Conservation (phyloP, 1,140 invertebrate species). For the Oscheius sp. region DNA sequence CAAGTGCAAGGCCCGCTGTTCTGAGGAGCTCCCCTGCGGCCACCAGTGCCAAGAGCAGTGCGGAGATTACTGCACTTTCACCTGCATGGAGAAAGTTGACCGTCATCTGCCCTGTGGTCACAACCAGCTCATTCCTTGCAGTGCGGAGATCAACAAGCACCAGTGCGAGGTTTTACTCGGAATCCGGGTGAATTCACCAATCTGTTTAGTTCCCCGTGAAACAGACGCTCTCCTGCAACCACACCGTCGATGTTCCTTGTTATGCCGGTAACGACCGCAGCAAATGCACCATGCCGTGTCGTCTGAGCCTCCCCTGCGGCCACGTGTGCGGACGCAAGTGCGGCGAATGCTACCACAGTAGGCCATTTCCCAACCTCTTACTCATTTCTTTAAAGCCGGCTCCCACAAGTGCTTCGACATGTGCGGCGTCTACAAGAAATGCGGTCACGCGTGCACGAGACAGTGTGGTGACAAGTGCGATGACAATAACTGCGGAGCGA, state of each 20-base stretch:
- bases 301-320: slow-evolving; percentile 26
- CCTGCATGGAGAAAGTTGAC: neutral
- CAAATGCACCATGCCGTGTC: slow-evolving; percentile 7
- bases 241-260: neutral
- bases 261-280: neutral
- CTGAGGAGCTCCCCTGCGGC: neutral
- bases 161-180: neutral
- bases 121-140: neutral
- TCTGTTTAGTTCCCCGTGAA: no score
- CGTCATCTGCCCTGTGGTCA: slow-evolving; percentile 1
- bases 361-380: no score
- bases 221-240: no score
- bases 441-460: slow-evolving; percentile 44
- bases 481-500: slow-evolving; percentile 12
- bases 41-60: neutral
- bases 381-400: no score
- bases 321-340: slow-evolving; percentile 36
- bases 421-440: slow-evolving; percentile 36
- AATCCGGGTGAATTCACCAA: slow-evolving; percentile 4
- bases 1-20: neutral
- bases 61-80: neutral
- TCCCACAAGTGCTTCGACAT: slow-evolving; percentile 23
- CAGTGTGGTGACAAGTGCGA: slow-evolving; percentile 40
- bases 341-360: slow-evolving; percentile 20
- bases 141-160: neutral